These are phyloP conservation scores for Nannoperca australis DNA, from an alignment of 2,797 vertebrate genomes.

Conservation along the genomic window DNA sequence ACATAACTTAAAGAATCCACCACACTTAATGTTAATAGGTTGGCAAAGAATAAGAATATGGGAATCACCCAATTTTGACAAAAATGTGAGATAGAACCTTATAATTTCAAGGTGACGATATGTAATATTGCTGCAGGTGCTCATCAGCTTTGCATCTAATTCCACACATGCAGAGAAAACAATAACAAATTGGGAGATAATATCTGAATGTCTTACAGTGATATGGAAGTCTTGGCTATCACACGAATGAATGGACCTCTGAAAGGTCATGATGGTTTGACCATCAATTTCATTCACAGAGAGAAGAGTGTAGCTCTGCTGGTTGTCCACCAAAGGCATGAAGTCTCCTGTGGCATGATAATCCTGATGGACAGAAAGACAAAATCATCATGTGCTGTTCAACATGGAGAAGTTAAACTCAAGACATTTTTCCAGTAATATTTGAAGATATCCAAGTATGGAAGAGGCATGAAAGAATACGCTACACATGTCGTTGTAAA, in stretches of 20 bases:
- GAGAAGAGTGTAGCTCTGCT: constrained; percentile 86
- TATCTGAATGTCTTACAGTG: constrained; percentile 75
- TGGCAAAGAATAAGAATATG: no score
- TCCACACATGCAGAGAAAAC: not conserved
- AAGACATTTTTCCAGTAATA: not conserved
- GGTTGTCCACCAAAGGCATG: constrained; percentile 76
- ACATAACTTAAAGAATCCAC: no score
- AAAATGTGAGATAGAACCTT: no score
- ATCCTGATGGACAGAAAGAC: constrained; percentile 76
- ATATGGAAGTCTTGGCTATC: constrained; percentile 84
- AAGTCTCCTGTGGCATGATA: constrained; percentile 71
- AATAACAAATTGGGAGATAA: not conserved
- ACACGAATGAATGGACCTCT: constrained; percentile 74
- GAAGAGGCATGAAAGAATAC: not conserved
- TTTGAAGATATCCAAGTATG: not conserved
- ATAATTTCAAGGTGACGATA: no score
- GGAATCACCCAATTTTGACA: no score
- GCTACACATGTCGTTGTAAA: not conserved
- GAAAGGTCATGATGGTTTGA: constrained; percentile 84
- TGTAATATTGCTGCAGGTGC: not conserved
- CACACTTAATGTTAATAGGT: no score
- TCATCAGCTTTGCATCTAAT: not conserved
- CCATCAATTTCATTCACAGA: constrained; percentile 75
- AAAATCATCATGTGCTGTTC: not conserved
- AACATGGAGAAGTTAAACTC: not conserved